Conservation (phyloP, 2,888 invertebrate species). For the Limnephilus marmoratus region DNA sequence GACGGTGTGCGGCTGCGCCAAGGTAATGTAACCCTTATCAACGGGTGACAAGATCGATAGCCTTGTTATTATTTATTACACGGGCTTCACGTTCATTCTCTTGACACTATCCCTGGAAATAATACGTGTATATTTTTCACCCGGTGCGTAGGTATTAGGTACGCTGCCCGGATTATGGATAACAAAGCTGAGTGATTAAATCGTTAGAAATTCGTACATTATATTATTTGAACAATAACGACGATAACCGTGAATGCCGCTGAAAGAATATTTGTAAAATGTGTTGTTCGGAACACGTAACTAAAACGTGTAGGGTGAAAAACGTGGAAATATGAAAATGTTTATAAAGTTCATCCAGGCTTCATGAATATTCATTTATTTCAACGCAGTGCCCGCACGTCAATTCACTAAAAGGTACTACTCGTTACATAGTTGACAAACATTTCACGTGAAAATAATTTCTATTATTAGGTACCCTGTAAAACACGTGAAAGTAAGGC, state of each 20-base stretch:
- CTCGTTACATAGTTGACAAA: not conserved
- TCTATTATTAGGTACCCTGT: not conserved
- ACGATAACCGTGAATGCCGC: not conserved
- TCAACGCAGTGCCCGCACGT: no score
- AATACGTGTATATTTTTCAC: conserved; percentile 42
- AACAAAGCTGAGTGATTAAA: not conserved
- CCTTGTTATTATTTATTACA: conserved; percentile 60
- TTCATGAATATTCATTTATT: not conserved
- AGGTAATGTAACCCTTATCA: conserved; percentile 57
- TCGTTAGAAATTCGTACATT: not conserved
- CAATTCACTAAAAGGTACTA: no score
- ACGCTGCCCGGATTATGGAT: conserved; percentile 44
- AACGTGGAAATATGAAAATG: no score
- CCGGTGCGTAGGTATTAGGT: not conserved
- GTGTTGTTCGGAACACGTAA: not conserved
- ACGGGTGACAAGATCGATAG: conserved; percentile 57
- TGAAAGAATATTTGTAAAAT: not conserved
- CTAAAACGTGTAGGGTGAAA: no score
- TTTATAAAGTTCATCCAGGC: not conserved
- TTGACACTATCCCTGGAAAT: conserved; percentile 48
- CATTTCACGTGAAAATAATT: not conserved
- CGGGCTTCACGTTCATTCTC: conserved; percentile 49
- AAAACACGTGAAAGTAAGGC: not conserved
- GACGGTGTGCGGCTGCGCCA: conserved; percentile 53
- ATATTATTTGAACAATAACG: not conserved